phyloP scores from a whole-genome alignment of 2,888 invertebrate genomes.

The Apamea epomidion region DNA sequence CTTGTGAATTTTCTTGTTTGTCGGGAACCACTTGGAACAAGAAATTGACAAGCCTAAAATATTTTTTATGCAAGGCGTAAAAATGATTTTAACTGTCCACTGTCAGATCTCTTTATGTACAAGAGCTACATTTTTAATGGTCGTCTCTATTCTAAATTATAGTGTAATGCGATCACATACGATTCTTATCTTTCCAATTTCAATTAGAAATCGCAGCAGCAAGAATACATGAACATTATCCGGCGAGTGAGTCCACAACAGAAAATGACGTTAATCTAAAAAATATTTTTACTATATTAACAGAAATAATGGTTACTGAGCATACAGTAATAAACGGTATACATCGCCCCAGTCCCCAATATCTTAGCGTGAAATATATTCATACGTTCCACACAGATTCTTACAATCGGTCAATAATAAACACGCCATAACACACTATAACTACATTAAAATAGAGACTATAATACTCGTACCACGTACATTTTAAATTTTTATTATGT shows the following conservation, averaged over 20 bases:
- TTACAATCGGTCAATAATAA: slow-evolving; percentile 57
- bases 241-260: slow-evolving; percentile 34
- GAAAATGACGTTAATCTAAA: slow-evolving; percentile 50
- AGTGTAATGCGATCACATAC: not conserved
- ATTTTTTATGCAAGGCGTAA: not conserved
- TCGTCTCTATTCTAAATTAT: not conserved
- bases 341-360: slow-evolving; percentile 71
- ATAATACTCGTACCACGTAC: slow-evolving; percentile 10
- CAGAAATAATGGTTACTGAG: slow-evolving; percentile 69
- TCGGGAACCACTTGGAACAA: not conserved
- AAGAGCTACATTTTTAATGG: too few species aligned
- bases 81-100: not conserved
- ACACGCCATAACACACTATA: slow-evolving; percentile 58
- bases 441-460: not conserved
- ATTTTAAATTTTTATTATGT: slow-evolving; percentile 32
- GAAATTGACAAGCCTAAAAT: not conserved
- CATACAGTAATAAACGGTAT: slow-evolving; percentile 76
- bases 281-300: slow-evolving; percentile 65
- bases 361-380: slow-evolving; percentile 75
- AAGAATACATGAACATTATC: slow-evolving; percentile 34
- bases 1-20: not conserved
- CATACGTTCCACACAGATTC: slow-evolving; percentile 64
- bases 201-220: slow-evolving; percentile 7
- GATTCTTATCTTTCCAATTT: slow-evolving; percentile 13
- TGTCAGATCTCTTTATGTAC: not conserved